These are phyloP conservation scores for Neogale vison DNA, from an alignment of 2,113 vertebrate species.

Conservation along the genomic window DNA sequence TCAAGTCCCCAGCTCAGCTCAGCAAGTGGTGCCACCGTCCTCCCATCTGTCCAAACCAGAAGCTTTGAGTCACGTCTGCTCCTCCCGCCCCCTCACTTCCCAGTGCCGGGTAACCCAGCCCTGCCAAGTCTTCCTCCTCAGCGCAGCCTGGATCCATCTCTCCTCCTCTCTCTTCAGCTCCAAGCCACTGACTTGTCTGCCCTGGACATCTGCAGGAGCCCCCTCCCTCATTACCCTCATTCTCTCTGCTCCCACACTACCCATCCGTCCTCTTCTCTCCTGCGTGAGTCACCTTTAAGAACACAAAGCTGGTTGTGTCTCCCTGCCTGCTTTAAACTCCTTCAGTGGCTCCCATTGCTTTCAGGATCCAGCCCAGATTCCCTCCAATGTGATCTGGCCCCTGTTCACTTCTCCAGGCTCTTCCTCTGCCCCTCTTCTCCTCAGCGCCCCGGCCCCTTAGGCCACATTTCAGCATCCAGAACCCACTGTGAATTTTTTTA, in stretches of 20 bases:
- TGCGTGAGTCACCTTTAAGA: neutral
- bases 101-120: slow-evolving; percentile 52
- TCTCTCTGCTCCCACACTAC: neutral
- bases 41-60: slow-evolving; percentile 74
- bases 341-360: neutral
- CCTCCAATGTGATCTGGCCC: neutral
- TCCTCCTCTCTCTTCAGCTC: neutral
- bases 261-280: neutral
- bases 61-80: slow-evolving; percentile 72
- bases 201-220: neutral
- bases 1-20: slow-evolving; percentile 46
- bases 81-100: slow-evolving; percentile 63
- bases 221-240: neutral
- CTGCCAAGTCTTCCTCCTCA: slow-evolving; percentile 68
- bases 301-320: neutral
- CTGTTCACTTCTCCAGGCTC: neutral
- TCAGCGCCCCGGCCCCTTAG: neutral
- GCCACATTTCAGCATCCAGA: neutral
- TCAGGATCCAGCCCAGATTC: neutral
- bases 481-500: neutral
- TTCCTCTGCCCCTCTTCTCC: neutral
- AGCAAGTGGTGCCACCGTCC: slow-evolving; percentile 43
- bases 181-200: neutral
- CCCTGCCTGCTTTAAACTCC: neutral
- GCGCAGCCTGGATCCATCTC: neutral